phyloP scores from a whole-genome alignment of 2,797 vertebrate genomes.

The Phalloptychus januarius region DNA sequence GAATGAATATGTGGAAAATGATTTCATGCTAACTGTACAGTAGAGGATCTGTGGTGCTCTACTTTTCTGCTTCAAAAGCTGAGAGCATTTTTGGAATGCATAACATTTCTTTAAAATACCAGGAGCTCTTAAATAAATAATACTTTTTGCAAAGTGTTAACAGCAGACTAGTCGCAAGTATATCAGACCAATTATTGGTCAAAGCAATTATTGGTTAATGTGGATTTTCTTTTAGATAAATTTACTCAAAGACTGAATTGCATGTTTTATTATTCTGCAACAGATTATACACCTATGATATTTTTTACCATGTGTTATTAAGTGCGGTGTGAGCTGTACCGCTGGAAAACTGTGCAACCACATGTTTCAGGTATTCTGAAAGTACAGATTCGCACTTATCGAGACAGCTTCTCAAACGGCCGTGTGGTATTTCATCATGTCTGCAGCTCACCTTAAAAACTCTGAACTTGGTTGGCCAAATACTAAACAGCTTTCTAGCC shows the following conservation, averaged over 20 bases:
- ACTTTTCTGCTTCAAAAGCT: not conserved
- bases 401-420: not conserved
- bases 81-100: not conserved
- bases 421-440: not conserved
- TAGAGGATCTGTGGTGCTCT: not conserved
- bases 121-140: not conserved
- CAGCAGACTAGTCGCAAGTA: no score
- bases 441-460: not conserved
- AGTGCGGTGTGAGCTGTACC: not conserved
- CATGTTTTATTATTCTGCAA: not conserved
- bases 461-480: constrained; percentile 4
- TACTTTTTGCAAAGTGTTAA: no score
- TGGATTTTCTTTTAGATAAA: not conserved
- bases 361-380: not conserved
- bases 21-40: not conserved
- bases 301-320: not conserved
- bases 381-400: not conserved
- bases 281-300: not conserved
- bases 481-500: not conserved
- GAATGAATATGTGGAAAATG: not conserved
- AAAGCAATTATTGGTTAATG: not conserved
- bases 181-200: not conserved
- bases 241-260: not conserved
- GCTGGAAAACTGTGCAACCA: not conserved
- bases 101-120: not conserved